Conservation (phyloP, 2,888 invertebrate genomes). For the Ormia ochracea region DNA sequence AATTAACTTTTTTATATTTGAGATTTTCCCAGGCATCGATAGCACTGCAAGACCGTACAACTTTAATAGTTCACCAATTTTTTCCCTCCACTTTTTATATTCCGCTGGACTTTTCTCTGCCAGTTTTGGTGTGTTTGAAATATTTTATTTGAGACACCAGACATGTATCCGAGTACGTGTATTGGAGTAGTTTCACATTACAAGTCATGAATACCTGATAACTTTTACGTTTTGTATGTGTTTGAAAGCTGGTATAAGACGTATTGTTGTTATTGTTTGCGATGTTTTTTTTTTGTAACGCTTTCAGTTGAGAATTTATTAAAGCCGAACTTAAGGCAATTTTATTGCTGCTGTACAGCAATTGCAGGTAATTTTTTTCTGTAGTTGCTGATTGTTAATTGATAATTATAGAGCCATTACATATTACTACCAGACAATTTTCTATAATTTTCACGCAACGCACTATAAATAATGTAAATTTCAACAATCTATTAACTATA, state of each 20-base stretch:
- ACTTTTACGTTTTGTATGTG: constrained; percentile 34
- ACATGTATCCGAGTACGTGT: constrained; percentile 43
- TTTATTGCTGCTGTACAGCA: constrained; percentile 60
- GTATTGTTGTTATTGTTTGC: not conserved
- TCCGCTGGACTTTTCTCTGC: constrained; percentile 33
- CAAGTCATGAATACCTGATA: constrained; percentile 53
- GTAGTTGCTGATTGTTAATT: constrained; percentile 70
- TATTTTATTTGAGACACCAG: constrained; percentile 19
- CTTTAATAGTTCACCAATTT: constrained; percentile 27
- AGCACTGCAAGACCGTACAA: constrained; percentile 47
- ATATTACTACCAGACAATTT: constrained; percentile 52
- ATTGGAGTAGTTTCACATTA: constrained; percentile 52
- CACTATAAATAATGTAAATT: constrained; percentile 55
- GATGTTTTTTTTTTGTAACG: constrained; percentile 14
- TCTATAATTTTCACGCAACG: constrained; percentile 60
- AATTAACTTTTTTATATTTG: constrained; percentile 67
- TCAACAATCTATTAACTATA: constrained; percentile 51
- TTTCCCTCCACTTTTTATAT: constrained; percentile 11
- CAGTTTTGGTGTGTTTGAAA: not conserved
- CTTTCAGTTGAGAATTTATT: constrained; percentile 42
- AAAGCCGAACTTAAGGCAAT: constrained; percentile 49
- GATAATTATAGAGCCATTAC: constrained; percentile 69
- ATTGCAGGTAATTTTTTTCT: constrained; percentile 65
- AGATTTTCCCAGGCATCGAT: constrained; percentile 72
- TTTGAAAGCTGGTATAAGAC: not conserved